These are phyloP conservation scores for Indicator maculatus DNA, from an alignment of 2,113 vertebrate genomes.

Conservation along the genomic window DNA sequence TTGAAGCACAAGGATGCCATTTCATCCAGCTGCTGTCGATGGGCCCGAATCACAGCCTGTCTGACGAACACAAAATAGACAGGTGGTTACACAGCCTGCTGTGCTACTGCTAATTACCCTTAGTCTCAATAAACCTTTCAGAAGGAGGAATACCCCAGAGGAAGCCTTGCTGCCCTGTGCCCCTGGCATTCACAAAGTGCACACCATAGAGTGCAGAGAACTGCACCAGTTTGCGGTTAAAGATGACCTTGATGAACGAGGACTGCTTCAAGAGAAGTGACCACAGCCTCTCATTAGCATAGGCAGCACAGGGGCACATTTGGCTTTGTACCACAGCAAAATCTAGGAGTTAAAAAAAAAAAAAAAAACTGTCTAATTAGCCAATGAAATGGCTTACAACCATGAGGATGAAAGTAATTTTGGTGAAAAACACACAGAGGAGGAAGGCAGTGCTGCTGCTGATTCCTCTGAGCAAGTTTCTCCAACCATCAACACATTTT, in stretches of 20 bases:
- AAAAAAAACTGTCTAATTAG: background rate
- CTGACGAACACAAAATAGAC: constrained; percentile 57
- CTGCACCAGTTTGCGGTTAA: background rate
- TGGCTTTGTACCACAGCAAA: background rate
- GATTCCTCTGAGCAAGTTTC: background rate
- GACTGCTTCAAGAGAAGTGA: background rate
- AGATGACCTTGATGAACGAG: background rate
- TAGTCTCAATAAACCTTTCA: background rate
- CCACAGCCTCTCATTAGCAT: background rate
- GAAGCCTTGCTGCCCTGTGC: background rate
- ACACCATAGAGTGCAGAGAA: background rate
- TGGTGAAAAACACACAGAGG: background rate
- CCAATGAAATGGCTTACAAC: background rate
- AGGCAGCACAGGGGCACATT: background rate
- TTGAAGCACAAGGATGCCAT: constrained; percentile 80
- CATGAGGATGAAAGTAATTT: background rate
- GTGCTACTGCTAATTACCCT: background rate
- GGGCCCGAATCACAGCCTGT: constrained; percentile 78
- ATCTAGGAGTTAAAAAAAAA: background rate
- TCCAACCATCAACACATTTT: background rate
- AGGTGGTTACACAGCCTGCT: background rate
- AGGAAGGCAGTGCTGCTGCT: background rate
- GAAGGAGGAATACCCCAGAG: background rate
- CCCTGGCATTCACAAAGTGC: background rate
- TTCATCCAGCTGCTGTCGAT: constrained; percentile 82